A percentile compares a stretch with the other conserved stretches of the same genome.
These are phyloP conservation scores for Drosophila persimilis DNA, from an alignment of 1,140 invertebrate genomes.

Conservation along the genomic window DNA sequence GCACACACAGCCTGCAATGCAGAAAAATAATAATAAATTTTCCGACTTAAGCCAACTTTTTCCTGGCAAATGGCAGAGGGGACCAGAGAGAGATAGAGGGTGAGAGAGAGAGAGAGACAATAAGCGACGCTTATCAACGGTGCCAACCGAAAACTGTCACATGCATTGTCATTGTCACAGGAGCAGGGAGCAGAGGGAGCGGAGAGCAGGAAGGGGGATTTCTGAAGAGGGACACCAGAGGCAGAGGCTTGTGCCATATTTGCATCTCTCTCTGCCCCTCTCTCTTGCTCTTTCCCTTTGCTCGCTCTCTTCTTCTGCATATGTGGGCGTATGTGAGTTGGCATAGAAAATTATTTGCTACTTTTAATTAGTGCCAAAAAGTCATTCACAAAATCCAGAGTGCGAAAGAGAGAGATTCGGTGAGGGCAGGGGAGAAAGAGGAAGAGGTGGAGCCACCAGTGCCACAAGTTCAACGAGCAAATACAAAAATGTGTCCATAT, in stretches of 20 bases:
- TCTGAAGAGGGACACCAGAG: not conserved
- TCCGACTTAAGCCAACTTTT: constrained; percentile 52
- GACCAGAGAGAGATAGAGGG: not conserved
- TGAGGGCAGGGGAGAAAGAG: constrained; percentile 14
- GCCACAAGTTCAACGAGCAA: constrained; percentile 52
- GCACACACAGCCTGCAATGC: constrained; percentile 38
- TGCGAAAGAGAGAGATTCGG: not conserved
- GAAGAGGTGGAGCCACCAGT: constrained; percentile 19
- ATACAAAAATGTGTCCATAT: constrained; percentile 54
- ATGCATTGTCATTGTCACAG: constrained; percentile 56
- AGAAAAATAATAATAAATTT: constrained; percentile 65
- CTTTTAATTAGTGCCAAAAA: constrained; percentile 80
- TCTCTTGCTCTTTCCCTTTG: not conserved
- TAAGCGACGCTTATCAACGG: constrained; percentile 53
- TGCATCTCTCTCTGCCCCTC: constrained; percentile 44
- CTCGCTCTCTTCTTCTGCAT: not conserved
- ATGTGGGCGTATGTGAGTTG: constrained; percentile 41
- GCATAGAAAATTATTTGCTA: constrained; percentile 72
- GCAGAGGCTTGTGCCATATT: constrained; percentile 38
- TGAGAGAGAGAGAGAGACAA: constrained; percentile 14
- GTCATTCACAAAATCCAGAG: constrained; percentile 64
- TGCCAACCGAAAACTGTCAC: constrained; percentile 54
- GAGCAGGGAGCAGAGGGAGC: not conserved
- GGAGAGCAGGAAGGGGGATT: not conserved
- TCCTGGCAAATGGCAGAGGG: not conserved